Evolutionary conservation across 2,113 vertebrate genomes (phyloP), one percentile per base, ranked within the genome.

Genomic region (Rhinichthys klamathensis): DNA sequence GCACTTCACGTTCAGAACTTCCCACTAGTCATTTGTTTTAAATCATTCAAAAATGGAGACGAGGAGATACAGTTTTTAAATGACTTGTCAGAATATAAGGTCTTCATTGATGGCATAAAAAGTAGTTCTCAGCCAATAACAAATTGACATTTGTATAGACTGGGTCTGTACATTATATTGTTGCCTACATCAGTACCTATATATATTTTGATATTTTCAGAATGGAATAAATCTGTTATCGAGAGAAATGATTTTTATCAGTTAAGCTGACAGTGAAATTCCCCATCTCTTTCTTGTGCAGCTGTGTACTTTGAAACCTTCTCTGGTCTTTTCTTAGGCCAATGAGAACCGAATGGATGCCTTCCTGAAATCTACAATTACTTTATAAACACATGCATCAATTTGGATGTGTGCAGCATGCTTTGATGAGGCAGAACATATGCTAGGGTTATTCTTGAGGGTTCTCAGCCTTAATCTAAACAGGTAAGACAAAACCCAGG

Each of bases 181-280:
- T 80, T 74, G 67, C 70, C 54, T 72, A 54, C 35, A 86, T 82
- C 72, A 83, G 44, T 83, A 44, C 61, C 21, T 70, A 73, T 84
- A 75, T 86, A 86, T 86, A 86, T 87, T 84, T 87, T 84, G 76
- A 51, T 87, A 87, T 80, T 79, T 87, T 76, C 60, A 87, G 86
- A 82, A 74, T 82, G 56, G 11, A 87, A 87, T 87, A 87, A 84
- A 87, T 74, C 51, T 84, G 54, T 83, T 83, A 61, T 65, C 60
- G 70, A 63, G 51, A 76, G 49, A 86, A 72, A 32, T 72, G 15
- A 54, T 27, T 44, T 74, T 46, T 16, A 25, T 75, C 51, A 46
- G 72, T 65, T 51, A 30, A 32, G 61, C 11, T 69, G 32, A 54
- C 21, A 46, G 27, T 30, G 41, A 18, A 38, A 13, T 30, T 25